phyloP scores from a whole-genome alignment of 2,113 vertebrate species.

The Leptosomus discolor region DNA sequence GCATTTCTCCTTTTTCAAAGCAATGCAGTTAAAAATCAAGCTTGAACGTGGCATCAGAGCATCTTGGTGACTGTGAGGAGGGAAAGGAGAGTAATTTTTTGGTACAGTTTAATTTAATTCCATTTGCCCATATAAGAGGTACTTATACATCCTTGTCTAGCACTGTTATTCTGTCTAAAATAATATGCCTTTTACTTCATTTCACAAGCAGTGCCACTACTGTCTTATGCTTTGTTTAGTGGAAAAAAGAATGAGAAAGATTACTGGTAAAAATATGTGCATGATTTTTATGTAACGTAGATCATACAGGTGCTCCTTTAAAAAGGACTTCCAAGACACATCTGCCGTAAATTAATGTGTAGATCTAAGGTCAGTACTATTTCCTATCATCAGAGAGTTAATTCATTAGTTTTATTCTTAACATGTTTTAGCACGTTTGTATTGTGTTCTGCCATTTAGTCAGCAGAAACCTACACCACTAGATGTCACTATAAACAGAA shows the following conservation, averaged over 20 bases:
- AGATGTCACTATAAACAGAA: constrained; percentile 78
- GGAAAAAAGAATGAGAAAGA: neutral
- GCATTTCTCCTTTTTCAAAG: neutral
- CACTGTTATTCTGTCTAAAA: neutral
- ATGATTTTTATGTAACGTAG: neutral
- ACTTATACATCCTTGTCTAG: neutral
- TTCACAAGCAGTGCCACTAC: neutral
- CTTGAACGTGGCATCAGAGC: neutral
- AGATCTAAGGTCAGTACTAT: neutral
- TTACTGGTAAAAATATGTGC: neutral
- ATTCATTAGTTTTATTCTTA: neutral
- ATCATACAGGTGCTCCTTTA: neutral
- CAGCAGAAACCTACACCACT: constrained; percentile 46
- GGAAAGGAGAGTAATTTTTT: neutral
- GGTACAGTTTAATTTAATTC: neutral
- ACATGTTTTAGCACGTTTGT: neutral
- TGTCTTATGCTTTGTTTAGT: neutral
- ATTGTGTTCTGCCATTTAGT: neutral
- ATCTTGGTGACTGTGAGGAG: neutral
- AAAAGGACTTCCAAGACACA: neutral
- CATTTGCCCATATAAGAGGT: neutral
- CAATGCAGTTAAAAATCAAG: neutral
- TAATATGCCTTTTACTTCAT: rapidly evolving
- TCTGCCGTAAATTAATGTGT: neutral
- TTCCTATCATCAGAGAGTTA: neutral